Percentiles rank a stretch among this genome's conserved stretches.
Evolutionary conservation across 2,888 invertebrate species (phyloP).

Genomic region (Diarsia rubi): DNA sequence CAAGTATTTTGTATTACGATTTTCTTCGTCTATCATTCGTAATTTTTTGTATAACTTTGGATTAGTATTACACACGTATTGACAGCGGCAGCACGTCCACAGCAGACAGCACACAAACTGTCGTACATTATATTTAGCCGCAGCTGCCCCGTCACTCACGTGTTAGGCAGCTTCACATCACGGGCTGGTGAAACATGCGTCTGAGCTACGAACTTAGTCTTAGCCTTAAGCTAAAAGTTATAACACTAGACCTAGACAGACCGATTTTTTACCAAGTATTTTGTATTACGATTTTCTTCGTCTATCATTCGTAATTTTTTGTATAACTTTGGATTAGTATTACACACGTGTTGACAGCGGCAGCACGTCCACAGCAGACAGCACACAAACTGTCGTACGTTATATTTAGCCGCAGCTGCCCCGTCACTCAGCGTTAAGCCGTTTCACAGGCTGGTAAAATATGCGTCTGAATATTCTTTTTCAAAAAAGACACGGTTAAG

Average conservation of each 20-base stretch:
- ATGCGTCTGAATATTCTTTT: too few species aligned
- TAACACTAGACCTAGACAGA: too few species aligned
- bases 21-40: too few species aligned
- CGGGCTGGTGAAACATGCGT: constrained; percentile 24
- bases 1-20: too few species aligned
- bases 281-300: too few species aligned
- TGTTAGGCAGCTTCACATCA: constrained; percentile 31
- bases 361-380: constrained; percentile 5
- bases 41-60: too few species aligned
- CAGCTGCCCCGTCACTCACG: constrained; percentile 46
- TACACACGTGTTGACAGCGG: neutral
- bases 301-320: too few species aligned
- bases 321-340: constrained; percentile 4
- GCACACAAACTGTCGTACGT: neutral
- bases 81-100: neutral
- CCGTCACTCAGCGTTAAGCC: constrained; percentile 43
- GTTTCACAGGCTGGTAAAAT: constrained; percentile 26
- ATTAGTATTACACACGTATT: constrained; percentile 4
- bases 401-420: constrained; percentile 44
- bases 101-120: constrained; percentile 6
- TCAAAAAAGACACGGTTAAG: too few species aligned
- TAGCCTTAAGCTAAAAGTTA: too few species aligned
- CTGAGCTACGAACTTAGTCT: too few species aligned
- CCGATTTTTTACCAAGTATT: too few species aligned
- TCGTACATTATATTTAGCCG: constrained; percentile 32